Percentiles rank a stretch among this genome's conserved stretches.
Conservation (phyloP, 1,140 invertebrate species). For the Portunus trituberculatus region DNA sequence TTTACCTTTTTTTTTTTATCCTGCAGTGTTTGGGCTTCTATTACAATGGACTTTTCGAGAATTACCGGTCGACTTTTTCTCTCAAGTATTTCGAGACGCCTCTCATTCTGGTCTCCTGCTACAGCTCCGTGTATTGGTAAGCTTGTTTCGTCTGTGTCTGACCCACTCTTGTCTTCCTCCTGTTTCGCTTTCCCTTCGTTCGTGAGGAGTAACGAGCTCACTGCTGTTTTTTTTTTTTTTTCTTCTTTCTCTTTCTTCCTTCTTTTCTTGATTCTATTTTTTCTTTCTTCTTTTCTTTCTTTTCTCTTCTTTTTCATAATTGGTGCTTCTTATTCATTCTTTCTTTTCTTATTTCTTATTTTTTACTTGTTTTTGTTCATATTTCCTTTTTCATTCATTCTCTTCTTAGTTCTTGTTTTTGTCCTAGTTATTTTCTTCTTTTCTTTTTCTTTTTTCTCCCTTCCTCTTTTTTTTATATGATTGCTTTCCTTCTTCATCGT, state of each 20-base stretch:
- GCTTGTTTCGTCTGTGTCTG: background rate
- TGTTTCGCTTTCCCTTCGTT: background rate
- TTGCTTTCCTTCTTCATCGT: background rate
- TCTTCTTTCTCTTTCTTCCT: background rate
- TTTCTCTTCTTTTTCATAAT: too few relatives aligned
- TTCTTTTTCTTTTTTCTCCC: background rate
- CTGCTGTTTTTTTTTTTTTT: background rate
- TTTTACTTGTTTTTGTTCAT: background rate
- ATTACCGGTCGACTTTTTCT: slow-evolving; percentile 61
- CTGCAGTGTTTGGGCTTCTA: slow-evolving; percentile 70
- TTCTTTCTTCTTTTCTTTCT: too few relatives aligned
- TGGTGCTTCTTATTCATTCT: background rate
- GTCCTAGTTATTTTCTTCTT: background rate
- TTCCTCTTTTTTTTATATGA: too few relatives aligned
- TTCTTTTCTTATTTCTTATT: background rate
- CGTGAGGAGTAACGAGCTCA: too few relatives aligned
- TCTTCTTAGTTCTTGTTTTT: background rate
- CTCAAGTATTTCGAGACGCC: slow-evolving; percentile 69
- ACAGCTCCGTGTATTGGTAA: slow-evolving; percentile 65
- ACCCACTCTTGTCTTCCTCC: background rate
- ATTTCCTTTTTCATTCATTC: background rate
- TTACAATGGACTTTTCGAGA: slow-evolving; percentile 55
- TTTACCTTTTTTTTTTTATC: too few relatives aligned
- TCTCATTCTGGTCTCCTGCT: slow-evolving; percentile 68
- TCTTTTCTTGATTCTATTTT: background rate